These are phyloP conservation scores for Sus scrofa DNA, from an alignment of 2,113 vertebrate species.

Conservation along the genomic window DNA sequence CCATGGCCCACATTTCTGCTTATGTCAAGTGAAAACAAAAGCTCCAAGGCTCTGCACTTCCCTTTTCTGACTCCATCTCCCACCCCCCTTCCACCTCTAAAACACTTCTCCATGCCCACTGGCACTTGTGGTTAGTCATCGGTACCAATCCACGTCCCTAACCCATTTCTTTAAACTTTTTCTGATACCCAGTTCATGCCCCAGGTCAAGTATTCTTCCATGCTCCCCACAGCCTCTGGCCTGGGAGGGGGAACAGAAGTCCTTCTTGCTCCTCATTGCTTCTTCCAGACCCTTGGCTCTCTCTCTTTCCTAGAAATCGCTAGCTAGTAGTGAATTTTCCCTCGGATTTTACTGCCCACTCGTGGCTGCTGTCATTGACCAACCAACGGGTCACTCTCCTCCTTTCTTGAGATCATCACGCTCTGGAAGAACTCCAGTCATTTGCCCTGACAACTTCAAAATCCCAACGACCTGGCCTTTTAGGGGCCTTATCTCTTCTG, in stretches of 20 bases:
- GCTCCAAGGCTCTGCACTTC: background rate
- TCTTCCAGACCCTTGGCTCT: background rate
- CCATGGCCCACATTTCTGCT: background rate
- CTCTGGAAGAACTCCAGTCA: background rate
- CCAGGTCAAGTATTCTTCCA: background rate
- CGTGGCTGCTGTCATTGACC: background rate
- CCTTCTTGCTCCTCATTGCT: background rate
- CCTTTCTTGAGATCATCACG: background rate
- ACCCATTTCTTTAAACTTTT: background rate
- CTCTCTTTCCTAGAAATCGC: background rate
- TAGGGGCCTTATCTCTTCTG: background rate
- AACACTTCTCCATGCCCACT: rapidly evolving
- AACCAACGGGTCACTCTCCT: background rate
- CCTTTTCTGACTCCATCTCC: background rate
- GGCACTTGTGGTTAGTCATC: background rate
- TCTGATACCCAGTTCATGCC: background rate
- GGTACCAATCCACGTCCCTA: background rate
- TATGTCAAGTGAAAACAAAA: background rate
- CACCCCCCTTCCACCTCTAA: background rate
- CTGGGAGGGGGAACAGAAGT: background rate
- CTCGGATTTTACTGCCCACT: background rate
- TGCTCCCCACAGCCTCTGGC: background rate
- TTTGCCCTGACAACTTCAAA: background rate
- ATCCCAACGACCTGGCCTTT: background rate
- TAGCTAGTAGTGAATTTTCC: background rate